These are phyloP conservation scores for Meandrina meandrites DNA, from an alignment of 92 coral and sea anemone genomes.

Conservation along the genomic window DNA sequence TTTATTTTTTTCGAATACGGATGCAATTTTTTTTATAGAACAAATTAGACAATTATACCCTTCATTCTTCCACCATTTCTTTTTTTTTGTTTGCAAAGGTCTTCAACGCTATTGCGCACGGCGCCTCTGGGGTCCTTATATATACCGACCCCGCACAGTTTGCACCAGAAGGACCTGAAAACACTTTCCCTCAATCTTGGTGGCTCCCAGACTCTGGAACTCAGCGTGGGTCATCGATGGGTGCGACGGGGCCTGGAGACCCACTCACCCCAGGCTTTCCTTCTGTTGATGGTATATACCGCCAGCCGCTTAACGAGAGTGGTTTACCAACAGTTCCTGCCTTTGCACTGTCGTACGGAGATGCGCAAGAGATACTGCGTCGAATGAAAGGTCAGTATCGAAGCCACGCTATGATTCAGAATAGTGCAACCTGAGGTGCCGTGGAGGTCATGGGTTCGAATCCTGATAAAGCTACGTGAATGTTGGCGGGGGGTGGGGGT, in stretches of 20 bases:
- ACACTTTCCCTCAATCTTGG: conserved; percentile 74
- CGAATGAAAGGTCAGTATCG: conserved; percentile 75
- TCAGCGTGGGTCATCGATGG: conserved; percentile 83
- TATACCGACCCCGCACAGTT: conserved; percentile 91
- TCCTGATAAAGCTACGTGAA: no score
- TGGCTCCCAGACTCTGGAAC: conserved; percentile 94
- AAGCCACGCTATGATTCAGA: neutral
- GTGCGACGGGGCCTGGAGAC: conserved; percentile 73
- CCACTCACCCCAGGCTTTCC: conserved; percentile 90
- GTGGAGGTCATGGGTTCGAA: neutral
- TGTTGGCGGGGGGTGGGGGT: no score
- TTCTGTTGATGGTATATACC: conserved; percentile 79
- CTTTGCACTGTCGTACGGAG: conserved; percentile 73
- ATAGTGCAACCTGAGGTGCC: neutral
- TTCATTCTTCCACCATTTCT: neutral
- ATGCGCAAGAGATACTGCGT: conserved; percentile 68
- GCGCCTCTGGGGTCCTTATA: conserved; percentile 85
- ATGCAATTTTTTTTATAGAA: no score
- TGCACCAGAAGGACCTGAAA: conserved; percentile 79
- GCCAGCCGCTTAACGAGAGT: conserved; percentile 51
- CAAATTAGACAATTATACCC: no score
- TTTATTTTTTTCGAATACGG: no score
- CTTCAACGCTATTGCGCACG: conserved; percentile 63
- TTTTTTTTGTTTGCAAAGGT: conserved; percentile 47
- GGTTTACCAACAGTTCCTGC: conserved; percentile 77